Conservation (phyloP, 2,888 invertebrate species). For the Anagyrus pseudococci region DNA sequence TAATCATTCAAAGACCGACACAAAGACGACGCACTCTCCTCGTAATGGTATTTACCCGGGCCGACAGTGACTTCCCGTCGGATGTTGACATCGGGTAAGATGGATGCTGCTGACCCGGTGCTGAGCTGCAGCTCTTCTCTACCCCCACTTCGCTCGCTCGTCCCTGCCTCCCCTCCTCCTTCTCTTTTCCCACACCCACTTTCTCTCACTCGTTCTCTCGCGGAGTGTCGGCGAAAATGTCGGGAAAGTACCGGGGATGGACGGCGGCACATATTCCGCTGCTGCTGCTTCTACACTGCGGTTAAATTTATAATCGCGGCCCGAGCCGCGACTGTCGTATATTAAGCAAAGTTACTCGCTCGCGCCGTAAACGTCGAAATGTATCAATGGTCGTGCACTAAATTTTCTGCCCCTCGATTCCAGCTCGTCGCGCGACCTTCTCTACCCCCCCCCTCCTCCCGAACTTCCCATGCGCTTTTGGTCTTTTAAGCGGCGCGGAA, state of each 20-base stretch:
- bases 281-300: neutral
- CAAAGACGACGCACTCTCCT: slow-evolving; percentile 30
- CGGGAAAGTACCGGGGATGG: slow-evolving; percentile 35
- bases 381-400: slow-evolving; percentile 54
- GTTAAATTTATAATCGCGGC: slow-evolving; percentile 52
- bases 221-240: slow-evolving; percentile 14
- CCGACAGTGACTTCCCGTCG: slow-evolving; percentile 21
- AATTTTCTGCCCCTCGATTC: no score
- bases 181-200: neutral
- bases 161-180: no score
- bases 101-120: slow-evolving; percentile 21
- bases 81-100: slow-evolving; percentile 36
- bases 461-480: no score
- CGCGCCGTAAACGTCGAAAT: slow-evolving; percentile 58
- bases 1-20: slow-evolving; percentile 30
- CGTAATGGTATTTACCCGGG: slow-evolving; percentile 31
- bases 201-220: neutral
- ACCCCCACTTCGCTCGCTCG: no score
- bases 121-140: neutral
- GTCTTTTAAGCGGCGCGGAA: slow-evolving; percentile 26
- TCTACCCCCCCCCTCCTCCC: slow-evolving; percentile 7
- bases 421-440: no score
- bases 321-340: slow-evolving; percentile 49
- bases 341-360: slow-evolving; percentile 52
- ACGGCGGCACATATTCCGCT: slow-evolving; percentile 43